Evolutionary conservation across 2,113 vertebrate species (phyloP), one percentile per base, ranked within the genome.

Genomic region (Cricetomys ansorgei): DNA sequence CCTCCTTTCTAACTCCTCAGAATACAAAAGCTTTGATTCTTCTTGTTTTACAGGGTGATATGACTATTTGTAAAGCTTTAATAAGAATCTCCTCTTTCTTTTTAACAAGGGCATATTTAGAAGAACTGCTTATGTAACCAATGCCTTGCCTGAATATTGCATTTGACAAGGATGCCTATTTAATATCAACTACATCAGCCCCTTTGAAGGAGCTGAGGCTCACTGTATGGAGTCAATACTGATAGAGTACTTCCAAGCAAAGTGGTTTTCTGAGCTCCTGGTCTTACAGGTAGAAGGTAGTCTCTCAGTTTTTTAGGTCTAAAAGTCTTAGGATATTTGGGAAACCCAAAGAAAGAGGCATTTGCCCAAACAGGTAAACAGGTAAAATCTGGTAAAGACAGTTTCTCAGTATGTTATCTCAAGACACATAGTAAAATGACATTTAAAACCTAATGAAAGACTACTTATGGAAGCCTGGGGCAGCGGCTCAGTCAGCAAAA

Each of bases 71-170:
- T 27, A 91, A 65, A 91, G 34, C 21, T 69, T 83, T 59, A 53
- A 0, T 64, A 80, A 85, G 25, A 94, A 88, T 67, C 12, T 65
- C 21, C 37, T 16, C 27, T 48, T 31, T 86, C 84, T 93, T 89
- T 94, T 45, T 4, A 27, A 89, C 43, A 16, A 84, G 57, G 25
- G 72, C 21, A 55, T 81, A 89, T 70, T 89, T 95, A 57, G 45
- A 96, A 94, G 94, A 94, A 27, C 34, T 80, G 45, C 31, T 95
- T 96, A 86, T 75, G 37, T 45, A 95, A 83, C 67, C 48, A 77
- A 95, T n/a, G 57, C 31, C 88, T 96, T 89, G 34, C 16, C 48
- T 91, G n/a, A 80, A 79, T 62, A 53, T 67, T 45, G 1, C 81
- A 72, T 53, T 81, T 57, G 7, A 94, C 48, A 83, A 69, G 59